These are phyloP conservation scores for Herpetotheres cachinnans DNA, from an alignment of 2,113 vertebrate species.

Conservation along the genomic window DNA sequence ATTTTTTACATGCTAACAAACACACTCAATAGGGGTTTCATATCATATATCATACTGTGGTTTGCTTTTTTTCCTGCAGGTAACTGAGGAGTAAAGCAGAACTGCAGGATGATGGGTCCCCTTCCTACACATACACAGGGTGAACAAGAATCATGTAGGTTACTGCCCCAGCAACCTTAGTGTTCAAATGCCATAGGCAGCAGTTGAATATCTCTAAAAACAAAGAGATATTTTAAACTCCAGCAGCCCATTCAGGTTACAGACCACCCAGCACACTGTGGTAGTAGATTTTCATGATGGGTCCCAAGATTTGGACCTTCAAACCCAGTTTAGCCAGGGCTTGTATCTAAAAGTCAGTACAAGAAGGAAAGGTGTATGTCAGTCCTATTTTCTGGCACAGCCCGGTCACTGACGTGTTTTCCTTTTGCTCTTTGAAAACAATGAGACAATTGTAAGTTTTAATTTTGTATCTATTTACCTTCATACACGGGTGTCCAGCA, in stretches of 20 bases:
- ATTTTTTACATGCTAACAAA: neutral
- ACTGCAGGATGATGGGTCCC: neutral
- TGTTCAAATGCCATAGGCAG: neutral
- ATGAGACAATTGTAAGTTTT: neutral
- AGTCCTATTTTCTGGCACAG: neutral
- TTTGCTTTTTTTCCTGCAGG: fast-evolving
- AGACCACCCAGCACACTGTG: neutral
- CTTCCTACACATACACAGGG: fast-evolving
- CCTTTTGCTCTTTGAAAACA: neutral
- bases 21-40: neutral
- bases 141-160: neutral
- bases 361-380: neutral
- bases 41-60: neutral
- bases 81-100: neutral
- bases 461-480: neutral
- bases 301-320: neutral
- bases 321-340: neutral
- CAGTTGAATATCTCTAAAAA: neutral
- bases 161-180: neutral
- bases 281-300: neutral
- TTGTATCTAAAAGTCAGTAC: neutral
- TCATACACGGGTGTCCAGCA: neutral
- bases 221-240: neutral
- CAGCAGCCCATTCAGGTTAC: neutral
- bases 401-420: neutral